Conservation (phyloP, 2,113 vertebrate genomes). For the Ceyx margarethae region DNA sequence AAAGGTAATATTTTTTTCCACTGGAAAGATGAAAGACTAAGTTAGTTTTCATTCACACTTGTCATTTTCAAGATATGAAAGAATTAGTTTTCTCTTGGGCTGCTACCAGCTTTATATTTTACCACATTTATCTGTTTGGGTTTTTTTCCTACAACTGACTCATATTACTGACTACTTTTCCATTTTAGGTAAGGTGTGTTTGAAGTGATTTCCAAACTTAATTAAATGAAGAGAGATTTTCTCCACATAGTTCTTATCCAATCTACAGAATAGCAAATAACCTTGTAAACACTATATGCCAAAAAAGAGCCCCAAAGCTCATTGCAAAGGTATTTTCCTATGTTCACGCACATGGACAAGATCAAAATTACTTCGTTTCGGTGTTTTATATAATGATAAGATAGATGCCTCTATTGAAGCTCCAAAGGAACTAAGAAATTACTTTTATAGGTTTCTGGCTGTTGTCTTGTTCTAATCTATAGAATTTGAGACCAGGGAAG, state of each 20-base stretch:
- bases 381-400: neutral
- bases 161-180: neutral
- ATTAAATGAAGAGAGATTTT: neutral
- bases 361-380: neutral
- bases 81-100: accelerated
- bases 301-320: neutral
- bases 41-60: neutral
- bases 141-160: neutral
- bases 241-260: neutral
- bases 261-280: neutral
- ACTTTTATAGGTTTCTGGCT: neutral
- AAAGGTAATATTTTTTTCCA: neutral
- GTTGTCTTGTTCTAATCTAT: neutral
- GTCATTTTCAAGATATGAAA: neutral
- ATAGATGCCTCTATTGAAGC: neutral
- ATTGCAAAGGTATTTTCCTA: neutral
- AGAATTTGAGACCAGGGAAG: neutral
- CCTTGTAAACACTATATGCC: neutral
- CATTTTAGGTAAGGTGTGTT: neutral
- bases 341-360: neutral
- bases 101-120: neutral
- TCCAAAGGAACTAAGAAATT: neutral
- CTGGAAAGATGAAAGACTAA: neutral
- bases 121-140: neutral
- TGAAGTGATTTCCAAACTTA: neutral